These are phyloP conservation scores for Rhineura floridana DNA, from an alignment of 2,113 vertebrate genomes.

Conservation along the genomic window DNA sequence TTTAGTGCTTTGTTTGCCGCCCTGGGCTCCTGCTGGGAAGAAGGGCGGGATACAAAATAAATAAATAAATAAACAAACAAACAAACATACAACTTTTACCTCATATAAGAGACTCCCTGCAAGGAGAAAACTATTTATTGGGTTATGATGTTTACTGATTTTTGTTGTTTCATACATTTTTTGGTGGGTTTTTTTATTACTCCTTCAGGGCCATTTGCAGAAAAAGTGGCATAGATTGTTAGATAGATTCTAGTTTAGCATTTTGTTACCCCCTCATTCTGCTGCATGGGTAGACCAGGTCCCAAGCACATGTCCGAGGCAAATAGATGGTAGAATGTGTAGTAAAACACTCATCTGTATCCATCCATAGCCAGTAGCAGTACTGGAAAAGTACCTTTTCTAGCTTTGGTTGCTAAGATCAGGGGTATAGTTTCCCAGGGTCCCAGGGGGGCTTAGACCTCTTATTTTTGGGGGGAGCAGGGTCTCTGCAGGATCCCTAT, in stretches of 20 bases:
- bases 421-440: too few relatives aligned
- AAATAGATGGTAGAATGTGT: background rate
- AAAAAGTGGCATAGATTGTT: background rate
- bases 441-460: too few relatives aligned
- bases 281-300: background rate
- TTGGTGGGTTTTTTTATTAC: background rate
- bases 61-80: too few relatives aligned
- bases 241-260: background rate
- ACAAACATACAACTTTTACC: background rate
- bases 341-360: background rate
- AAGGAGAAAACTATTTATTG: background rate
- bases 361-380: background rate
- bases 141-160: background rate
- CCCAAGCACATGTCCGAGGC: background rate
- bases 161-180: background rate
- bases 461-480: too few relatives aligned
- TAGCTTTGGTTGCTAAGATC: background rate
- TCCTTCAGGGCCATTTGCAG: background rate
- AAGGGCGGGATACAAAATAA: too few relatives aligned
- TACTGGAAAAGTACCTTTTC: background rate
- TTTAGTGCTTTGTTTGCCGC: too few relatives aligned
- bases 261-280: background rate
- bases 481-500: too few relatives aligned
- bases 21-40: too few relatives aligned
- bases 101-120: background rate